A percentile compares a stretch with the other conserved stretches of the same genome.
Conservation (phyloP, 2,888 invertebrate genomes). For the Caenorhabditis uteleia region DNA sequence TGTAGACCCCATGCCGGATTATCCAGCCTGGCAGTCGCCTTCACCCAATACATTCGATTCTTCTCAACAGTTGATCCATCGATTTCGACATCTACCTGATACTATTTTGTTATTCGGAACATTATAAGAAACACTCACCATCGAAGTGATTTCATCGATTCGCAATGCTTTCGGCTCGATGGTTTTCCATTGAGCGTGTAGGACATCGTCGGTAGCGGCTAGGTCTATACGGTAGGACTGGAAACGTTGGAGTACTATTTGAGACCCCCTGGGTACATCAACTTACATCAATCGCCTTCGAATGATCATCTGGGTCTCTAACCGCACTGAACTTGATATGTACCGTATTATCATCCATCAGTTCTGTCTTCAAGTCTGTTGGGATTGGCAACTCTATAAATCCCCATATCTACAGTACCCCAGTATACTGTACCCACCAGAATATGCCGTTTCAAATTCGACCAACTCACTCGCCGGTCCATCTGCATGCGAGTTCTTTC, state of each 20-base stretch:
- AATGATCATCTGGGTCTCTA: conserved; percentile 48
- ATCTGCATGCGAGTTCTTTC: conserved; percentile 41
- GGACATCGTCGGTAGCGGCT: conserved; percentile 40
- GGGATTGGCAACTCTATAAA: conserved; percentile 52
- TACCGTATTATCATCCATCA: conserved; percentile 47
- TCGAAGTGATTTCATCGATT: conserved; percentile 32
- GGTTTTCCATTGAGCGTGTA: conserved; percentile 36
- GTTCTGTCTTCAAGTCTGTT: conserved; percentile 44
- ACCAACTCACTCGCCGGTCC: conserved; percentile 44
- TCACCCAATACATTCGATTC: conserved; percentile 49
- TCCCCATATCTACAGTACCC: too few relatives aligned
- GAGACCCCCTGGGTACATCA: background rate
- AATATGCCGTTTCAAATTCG: conserved; percentile 49
- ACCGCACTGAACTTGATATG: conserved; percentile 46
- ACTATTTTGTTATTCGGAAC: background rate
- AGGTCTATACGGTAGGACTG: conserved; percentile 46
- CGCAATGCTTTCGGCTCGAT: conserved; percentile 17
- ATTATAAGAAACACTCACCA: conserved; percentile 10
- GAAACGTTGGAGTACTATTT: background rate
- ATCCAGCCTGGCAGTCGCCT: conserved; percentile 36
- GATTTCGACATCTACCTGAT: conserved; percentile 39
- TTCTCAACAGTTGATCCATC: conserved; percentile 35
- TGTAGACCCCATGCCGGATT: conserved; percentile 44
- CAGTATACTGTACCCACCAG: background rate
- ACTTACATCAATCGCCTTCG: conserved; percentile 43